These are phyloP conservation scores for Volucella zonaria DNA, from an alignment of 2,888 invertebrate genomes.

Conservation along the genomic window DNA sequence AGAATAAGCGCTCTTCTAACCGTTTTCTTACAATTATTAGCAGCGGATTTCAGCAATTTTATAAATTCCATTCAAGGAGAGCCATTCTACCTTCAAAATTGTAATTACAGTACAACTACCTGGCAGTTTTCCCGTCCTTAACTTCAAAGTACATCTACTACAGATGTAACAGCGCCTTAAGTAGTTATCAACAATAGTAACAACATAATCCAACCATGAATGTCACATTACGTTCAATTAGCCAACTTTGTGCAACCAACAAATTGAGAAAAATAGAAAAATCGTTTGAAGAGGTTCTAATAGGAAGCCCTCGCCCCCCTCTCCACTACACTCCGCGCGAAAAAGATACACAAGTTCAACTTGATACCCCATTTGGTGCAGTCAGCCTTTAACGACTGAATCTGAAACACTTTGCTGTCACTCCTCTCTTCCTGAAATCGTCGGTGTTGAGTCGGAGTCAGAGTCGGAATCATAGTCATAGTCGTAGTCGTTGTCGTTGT, in stretches of 20 bases:
- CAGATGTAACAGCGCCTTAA: neutral
- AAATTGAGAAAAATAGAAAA: conserved; percentile 41
- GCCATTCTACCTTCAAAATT: too few species aligned
- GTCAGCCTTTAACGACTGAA: conserved; percentile 26
- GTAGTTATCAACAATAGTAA: neutral
- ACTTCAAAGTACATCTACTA: neutral
- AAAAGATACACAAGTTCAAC: conserved; percentile 31
- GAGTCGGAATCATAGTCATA: too few species aligned
- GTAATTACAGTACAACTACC: too few species aligned
- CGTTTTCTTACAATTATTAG: too few species aligned
- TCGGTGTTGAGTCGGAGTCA: neutral
- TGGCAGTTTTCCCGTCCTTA: neutral
- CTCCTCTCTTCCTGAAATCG: conserved; percentile 5
- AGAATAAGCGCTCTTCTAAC: too few species aligned
- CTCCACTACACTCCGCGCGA: conserved; percentile 2
- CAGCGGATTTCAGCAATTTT: too few species aligned
- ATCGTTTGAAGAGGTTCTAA: conserved; percentile 47
- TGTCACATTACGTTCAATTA: conserved; percentile 47
- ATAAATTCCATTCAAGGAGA: too few species aligned
- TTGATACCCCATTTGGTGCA: conserved; percentile 29
- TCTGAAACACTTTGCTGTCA: conserved; percentile 18
- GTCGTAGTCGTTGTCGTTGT: neutral
- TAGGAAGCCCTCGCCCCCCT: neutral
- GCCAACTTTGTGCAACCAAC: conserved; percentile 21
- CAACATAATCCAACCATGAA: conserved; percentile 28